phyloP scores from a whole-genome alignment of 2,797 vertebrate species.

The Phataginus tricuspis region DNA sequence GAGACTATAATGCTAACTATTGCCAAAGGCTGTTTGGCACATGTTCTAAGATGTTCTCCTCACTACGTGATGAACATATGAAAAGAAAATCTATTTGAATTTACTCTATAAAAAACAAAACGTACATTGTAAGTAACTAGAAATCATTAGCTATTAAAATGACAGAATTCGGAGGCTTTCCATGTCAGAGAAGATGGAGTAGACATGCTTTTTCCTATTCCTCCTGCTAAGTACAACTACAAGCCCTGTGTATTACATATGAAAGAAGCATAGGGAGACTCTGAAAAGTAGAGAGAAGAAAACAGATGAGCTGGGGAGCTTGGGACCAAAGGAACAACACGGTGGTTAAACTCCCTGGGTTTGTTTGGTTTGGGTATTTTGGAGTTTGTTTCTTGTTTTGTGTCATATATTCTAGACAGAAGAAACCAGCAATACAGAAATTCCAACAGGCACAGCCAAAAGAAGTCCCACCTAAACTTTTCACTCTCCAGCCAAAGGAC shows the following conservation, averaged over 20 bases:
- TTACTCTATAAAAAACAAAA: slow-evolving; percentile 75
- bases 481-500: background rate
- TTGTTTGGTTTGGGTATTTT: background rate
- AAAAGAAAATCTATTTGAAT: slow-evolving; percentile 79
- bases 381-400: background rate
- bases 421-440: background rate
- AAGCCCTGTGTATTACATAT: background rate
- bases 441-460: background rate
- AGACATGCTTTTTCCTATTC: background rate
- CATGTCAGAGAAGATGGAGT: background rate
- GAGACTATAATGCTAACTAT: slow-evolving; percentile 81
- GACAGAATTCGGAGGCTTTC: slow-evolving; percentile 4
- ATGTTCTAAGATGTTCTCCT: slow-evolving; percentile 71
- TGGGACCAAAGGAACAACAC: background rate
- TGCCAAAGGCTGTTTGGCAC: slow-evolving; percentile 78
- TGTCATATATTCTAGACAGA: background rate
- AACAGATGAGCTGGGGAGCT: background rate
- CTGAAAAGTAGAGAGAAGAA: background rate
- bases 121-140: slow-evolving; percentile 63
- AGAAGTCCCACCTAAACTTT: background rate
- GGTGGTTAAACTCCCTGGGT: background rate
- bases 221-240: background rate
- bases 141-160: slow-evolving; percentile 68
- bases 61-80: slow-evolving; percentile 78
- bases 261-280: background rate